Percentiles rank a stretch among this genome's conserved stretches.
Evolutionary conservation across 2,797 vertebrate genomes (phyloP).

Genomic region (Columba guinea): DNA sequence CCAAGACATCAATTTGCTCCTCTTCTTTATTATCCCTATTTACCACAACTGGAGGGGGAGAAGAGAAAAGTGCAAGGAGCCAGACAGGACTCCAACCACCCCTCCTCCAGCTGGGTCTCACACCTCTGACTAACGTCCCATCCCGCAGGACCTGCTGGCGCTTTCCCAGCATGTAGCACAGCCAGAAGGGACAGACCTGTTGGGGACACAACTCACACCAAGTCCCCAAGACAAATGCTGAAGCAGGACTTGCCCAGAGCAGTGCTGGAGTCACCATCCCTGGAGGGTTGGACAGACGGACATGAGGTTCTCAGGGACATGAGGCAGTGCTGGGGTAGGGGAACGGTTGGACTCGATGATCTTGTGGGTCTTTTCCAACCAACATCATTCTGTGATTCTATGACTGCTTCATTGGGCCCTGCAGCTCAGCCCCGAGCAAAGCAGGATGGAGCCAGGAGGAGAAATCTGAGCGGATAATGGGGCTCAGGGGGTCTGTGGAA

Average conservation of each 20-base stretch:
- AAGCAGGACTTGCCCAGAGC: not conserved
- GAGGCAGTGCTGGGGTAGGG: no score
- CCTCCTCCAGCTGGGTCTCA: not conserved
- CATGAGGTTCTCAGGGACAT: no score
- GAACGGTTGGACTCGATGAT: no score
- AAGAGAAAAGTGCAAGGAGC: not conserved
- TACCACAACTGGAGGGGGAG: not conserved
- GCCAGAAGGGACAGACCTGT: fast-evolving
- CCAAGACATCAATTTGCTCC: not conserved
- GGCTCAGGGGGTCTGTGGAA: not conserved
- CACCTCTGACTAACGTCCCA: not conserved
- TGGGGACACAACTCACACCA: fast-evolving
- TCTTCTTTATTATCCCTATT: fast-evolving
- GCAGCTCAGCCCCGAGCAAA: not conserved
- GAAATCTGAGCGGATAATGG: not conserved
- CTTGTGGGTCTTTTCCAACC: no score
- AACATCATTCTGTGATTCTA: no score
- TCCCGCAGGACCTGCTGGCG: not conserved
- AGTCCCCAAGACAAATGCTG: not conserved
- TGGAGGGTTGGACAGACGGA: no score
- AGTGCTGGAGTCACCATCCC: no score
- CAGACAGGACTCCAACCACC: fast-evolving
- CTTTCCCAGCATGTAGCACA: not conserved
- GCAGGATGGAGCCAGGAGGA: not conserved
- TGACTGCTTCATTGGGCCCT: not conserved